These are phyloP conservation scores for Cliona cf. orientalis DNA, from an alignment of 37 sponge, comb jelly and placozoan species.

Conservation along the genomic window DNA sequence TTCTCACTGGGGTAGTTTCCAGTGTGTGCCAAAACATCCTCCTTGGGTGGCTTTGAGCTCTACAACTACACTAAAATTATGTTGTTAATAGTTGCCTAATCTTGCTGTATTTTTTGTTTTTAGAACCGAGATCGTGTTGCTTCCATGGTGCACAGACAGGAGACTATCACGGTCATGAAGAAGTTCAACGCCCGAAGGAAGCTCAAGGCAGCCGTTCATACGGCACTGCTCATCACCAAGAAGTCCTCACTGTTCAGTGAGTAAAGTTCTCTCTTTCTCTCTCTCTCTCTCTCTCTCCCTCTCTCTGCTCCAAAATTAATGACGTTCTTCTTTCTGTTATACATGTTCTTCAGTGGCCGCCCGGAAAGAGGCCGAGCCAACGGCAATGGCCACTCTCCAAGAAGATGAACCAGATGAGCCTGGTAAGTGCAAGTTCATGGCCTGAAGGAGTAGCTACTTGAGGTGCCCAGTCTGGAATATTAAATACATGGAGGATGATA, in stretches of 20 bases:
- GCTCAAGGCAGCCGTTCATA: conserved; percentile 54
- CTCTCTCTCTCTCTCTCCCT: not conserved
- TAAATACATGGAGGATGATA: no score
- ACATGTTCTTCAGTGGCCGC: not conserved
- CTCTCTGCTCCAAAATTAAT: not conserved
- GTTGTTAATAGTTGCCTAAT: not conserved
- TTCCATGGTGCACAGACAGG: conserved; percentile 86
- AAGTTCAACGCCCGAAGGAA: conserved; percentile 88
- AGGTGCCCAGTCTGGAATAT: no score
- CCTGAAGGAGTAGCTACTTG: not conserved
- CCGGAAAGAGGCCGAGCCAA: not conserved
- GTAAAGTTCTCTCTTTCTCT: not conserved
- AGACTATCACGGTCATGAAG: conserved; percentile 86
- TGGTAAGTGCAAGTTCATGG: not conserved
- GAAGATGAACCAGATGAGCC: not conserved
- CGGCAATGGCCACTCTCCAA: not conserved
- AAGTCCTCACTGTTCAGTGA: conserved; percentile 41
- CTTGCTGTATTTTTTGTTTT: not conserved
- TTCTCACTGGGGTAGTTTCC: no score
- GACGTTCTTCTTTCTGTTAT: not conserved
- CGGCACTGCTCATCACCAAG: conserved; percentile 35
- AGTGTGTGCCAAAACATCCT: not conserved
- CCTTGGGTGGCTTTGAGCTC: no score
- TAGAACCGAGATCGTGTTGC: conserved; percentile 83
- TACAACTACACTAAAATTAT: not conserved